Conservation (phyloP, 2,888 invertebrate genomes). For the Steromphala cineraria region DNA sequence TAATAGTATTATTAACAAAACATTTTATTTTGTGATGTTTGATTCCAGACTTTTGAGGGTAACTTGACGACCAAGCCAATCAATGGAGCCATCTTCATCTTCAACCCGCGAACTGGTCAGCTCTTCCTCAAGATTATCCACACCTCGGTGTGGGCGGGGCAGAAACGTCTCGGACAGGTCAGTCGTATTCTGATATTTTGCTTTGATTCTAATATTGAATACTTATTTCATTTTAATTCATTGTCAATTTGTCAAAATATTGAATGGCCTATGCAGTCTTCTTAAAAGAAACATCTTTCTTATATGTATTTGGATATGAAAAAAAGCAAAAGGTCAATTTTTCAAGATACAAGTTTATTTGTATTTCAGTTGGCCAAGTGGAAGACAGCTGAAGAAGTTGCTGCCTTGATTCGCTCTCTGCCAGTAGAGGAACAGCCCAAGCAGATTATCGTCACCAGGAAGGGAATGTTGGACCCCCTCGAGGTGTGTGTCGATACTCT, state of each 20-base stretch:
- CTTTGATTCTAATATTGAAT: too few relatives aligned
- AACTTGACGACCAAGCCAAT: conserved; percentile 99
- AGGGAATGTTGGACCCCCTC: conserved; percentile 99
- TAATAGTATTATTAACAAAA: too few relatives aligned
- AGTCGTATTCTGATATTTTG: not conserved
- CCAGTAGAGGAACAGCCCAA: conserved; percentile 99
- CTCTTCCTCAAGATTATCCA: conserved; percentile 99
- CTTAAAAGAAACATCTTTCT: too few relatives aligned
- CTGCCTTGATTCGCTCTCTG: conserved; percentile 97
- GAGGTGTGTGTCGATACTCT: conserved; percentile 79
- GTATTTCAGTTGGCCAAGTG: conserved; percentile 91
- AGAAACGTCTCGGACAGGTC: conserved; percentile 98
- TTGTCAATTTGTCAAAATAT: too few relatives aligned
- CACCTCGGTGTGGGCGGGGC: conserved; percentile 99
- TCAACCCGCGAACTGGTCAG: conserved; percentile 99
- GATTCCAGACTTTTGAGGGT: conserved; percentile 91
- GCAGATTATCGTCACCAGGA: conserved; percentile 99
- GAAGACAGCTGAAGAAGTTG: conserved; percentile 99
- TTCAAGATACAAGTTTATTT: too few relatives aligned
- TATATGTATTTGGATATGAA: too few relatives aligned
- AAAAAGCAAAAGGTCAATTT: too few relatives aligned
- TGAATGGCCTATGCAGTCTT: too few relatives aligned
- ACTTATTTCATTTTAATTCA: too few relatives aligned
- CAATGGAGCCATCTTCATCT: conserved; percentile 99
- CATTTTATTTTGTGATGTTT: not conserved